These are phyloP conservation scores for Scolopax rusticola DNA, from an alignment of 2,797 vertebrate genomes.

Conservation along the genomic window DNA sequence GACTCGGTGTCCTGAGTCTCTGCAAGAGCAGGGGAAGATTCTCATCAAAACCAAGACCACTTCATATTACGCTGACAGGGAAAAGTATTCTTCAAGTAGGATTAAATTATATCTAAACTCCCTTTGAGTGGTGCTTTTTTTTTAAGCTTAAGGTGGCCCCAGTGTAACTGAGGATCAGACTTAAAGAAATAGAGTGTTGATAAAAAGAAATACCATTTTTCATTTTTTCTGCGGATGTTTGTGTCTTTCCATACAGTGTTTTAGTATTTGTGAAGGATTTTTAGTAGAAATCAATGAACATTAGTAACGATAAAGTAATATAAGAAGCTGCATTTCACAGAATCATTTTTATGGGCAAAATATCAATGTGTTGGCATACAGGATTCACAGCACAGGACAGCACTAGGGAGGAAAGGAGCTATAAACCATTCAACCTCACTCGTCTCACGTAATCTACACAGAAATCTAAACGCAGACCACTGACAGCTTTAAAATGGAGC, in stretches of 20 bases:
- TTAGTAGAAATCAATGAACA: conserved; percentile 45
- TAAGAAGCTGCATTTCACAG: neutral
- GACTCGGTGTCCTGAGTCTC: neutral
- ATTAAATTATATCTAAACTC: conserved; percentile 23
- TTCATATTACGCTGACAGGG: neutral
- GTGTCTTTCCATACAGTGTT: neutral
- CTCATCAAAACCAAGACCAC: neutral
- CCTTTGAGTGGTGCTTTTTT: neutral
- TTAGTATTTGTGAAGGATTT: conserved; percentile 10
- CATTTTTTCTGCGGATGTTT: neutral
- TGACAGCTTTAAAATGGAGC: conserved; percentile 50
- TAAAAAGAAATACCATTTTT: conserved; percentile 10
- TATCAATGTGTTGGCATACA: neutral
- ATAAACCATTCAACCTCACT: conserved; percentile 33
- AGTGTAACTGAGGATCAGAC: neutral
- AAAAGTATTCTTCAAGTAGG: conserved; percentile 22
- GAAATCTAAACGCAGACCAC: conserved; percentile 31
- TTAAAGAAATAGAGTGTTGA: neutral
- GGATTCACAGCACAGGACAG: neutral
- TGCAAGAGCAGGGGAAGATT: neutral
- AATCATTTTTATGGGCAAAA: conserved; percentile 29
- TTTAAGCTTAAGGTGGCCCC: neutral
- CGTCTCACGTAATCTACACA: neutral
- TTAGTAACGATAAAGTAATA: neutral
- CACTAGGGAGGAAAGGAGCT: neutral